Percentiles rank a stretch among this genome's conserved stretches.
Conservation (phyloP, 2,113 vertebrate species). For the Pelmatolapia mariae region DNA sequence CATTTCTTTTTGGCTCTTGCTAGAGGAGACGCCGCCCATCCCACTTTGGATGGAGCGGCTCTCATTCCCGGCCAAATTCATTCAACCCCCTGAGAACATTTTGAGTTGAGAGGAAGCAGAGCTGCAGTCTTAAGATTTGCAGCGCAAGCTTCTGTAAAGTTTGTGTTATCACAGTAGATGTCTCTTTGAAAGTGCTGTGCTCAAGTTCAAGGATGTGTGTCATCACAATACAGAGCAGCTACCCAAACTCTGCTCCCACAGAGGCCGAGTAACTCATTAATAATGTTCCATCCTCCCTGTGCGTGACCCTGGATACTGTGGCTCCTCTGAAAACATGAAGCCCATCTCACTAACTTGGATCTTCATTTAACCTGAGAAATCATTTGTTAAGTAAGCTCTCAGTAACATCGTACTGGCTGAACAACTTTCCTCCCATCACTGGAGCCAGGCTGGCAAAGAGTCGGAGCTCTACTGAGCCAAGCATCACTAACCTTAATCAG, state of each 20-base stretch:
- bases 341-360: not conserved
- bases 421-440: not conserved
- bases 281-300: not conserved
- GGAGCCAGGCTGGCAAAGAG: not conserved
- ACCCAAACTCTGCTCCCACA: not conserved
- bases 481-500: not conserved
- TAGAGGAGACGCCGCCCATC: not conserved
- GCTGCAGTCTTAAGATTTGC: not conserved
- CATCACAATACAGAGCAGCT: not conserved
- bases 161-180: not conserved
- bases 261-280: not conserved
- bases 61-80: not conserved
- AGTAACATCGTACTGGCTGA: not conserved
- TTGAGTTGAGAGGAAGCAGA: not conserved
- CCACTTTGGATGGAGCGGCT: not conserved
- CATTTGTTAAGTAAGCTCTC: not conserved
- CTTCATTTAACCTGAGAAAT: not conserved
- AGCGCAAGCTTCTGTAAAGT: not conserved
- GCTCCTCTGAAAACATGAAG: not conserved
- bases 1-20: not conserved
- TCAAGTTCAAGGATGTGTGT: not conserved
- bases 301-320: not conserved
- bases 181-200: not conserved
- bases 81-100: not conserved
- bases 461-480: not conserved